Evolutionary conservation across 2,797 vertebrate genomes (phyloP).

Genomic region (Clarias laeviceps): DNA sequence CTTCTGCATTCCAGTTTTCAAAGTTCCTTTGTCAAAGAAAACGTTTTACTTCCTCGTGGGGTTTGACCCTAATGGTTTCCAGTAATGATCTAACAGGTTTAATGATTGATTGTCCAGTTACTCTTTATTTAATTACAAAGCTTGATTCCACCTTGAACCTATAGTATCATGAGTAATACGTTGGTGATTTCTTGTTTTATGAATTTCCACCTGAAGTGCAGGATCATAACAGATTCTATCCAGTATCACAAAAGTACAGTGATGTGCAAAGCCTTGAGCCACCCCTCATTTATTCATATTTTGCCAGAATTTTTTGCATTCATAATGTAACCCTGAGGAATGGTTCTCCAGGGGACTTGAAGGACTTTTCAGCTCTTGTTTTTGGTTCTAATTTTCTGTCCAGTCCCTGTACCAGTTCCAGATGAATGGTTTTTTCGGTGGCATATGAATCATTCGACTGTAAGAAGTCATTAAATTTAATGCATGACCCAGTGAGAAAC

Average conservation of each 20-base stretch:
- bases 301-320: too few relatives aligned
- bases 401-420: too few relatives aligned
- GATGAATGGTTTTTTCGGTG: too few relatives aligned
- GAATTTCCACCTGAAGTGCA: background rate
- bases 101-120: background rate
- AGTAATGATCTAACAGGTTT: background rate
- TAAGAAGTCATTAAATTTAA: too few relatives aligned
- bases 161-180: background rate
- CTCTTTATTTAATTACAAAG: background rate
- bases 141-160: background rate
- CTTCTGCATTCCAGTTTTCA: slow-evolving; percentile 2
- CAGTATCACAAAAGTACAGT: background rate
- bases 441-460: too few relatives aligned
- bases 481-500: too few relatives aligned
- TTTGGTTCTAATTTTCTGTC: too few relatives aligned
- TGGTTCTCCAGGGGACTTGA: too few relatives aligned
- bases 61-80: background rate
- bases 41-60: background rate
- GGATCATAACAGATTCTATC: background rate
- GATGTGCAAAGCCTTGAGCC: too few relatives aligned
- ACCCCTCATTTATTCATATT: too few relatives aligned
- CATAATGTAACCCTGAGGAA: too few relatives aligned
- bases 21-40: background rate
- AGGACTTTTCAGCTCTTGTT: too few relatives aligned
- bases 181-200: background rate